Evolutionary conservation across 2,888 invertebrate genomes (phyloP), one percentile per base, ranked within the genome.

Genomic region (Andrena haemorrhoa): DNA sequence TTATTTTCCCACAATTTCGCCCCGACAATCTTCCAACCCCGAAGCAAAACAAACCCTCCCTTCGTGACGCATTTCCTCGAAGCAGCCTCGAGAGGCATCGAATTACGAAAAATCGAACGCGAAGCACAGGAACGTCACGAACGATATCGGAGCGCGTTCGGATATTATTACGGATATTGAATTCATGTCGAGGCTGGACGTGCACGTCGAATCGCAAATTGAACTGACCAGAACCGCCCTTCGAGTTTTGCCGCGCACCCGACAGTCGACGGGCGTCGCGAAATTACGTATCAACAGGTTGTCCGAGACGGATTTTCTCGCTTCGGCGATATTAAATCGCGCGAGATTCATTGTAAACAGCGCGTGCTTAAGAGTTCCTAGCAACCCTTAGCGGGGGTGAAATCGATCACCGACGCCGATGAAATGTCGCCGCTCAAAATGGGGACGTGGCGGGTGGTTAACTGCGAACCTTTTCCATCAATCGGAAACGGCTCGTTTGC

Each of bases 141-240:
- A 20, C 29, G 16, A 20, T 56, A 75, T 63, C 56, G 75, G 64
- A 49, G 63, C 61, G 66, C 74, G 79, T 75, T 51, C 82, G 83
- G 83, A 83, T 82, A 83, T 83, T 82, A 83, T 83, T 75, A 74
- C 83, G 83, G 83, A 83, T 83, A 83, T 83, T 82, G 77, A 74
- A 83, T 83, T 61, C 77, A 20, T 49, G 83, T 71, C 61, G 29
- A 56, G 33, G 35, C 35, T 65, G 64, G 53, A 76, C 64, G 82
- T 68, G 72, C 69, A 29, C 60, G 70, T 73, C 77, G 77, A 74
- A 75, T 61, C 72, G 58, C 33, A 70, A 77, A 83, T 83, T 53
- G 74, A 82, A 83, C 61, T 60, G 51, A 66, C 10, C 58, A 20
- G 47, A 68, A 65, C 73, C 49, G 47, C 35, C 75, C n/a, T 49